Evolutionary conservation across 2,113 vertebrate genomes (phyloP), one percentile per base, ranked within the genome.

Genomic region (Rhinoderma darwinii): DNA sequence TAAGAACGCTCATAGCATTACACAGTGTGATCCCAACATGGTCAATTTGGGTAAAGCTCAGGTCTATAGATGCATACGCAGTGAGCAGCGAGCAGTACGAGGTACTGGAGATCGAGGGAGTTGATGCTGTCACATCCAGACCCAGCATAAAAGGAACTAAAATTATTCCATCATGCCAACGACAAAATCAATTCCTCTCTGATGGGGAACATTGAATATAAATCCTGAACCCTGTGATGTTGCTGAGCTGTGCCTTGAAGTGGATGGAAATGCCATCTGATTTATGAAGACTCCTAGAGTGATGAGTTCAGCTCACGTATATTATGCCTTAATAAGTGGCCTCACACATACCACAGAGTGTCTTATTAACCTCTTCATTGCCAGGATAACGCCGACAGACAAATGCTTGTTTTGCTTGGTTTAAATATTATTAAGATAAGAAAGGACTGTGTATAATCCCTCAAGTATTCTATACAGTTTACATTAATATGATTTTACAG

Each of bases 161-260:
- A 77, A 85, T 85, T 77, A 85, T 77, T 85, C 73, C 73, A 85
- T 85, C 73, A 85, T 77, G 74, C 73, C 84, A 85, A 66, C 72
- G 41, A 75, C 84, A 85, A 85, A 85, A 75, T 85, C 84, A 85
- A 85, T 85, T 75, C 72, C 72, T 22, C 73, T 85, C 73, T 66
- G 84, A 85, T 77, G 84, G 84, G 54, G 84, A 85, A 85, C 54
- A 77, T 63, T 85, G 84, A 63, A 77, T 77, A 77, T 85, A 85
- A 85, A 85, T 85, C 84, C 84, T 43, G 37, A 47, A 47, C 56
- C 74, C 54, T 75, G 83, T 56, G 47, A 84, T 84, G 73, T 85
- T 66, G 73, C 84, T 41, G 84, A 77, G 84, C 84, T 85, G 73
- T 75, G 50, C 50, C 83, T 27, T 47, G 73, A 63, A 84, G 73